phyloP scores from a whole-genome alignment of 2,113 vertebrate species.

The Solenodon paradoxus region DNA sequence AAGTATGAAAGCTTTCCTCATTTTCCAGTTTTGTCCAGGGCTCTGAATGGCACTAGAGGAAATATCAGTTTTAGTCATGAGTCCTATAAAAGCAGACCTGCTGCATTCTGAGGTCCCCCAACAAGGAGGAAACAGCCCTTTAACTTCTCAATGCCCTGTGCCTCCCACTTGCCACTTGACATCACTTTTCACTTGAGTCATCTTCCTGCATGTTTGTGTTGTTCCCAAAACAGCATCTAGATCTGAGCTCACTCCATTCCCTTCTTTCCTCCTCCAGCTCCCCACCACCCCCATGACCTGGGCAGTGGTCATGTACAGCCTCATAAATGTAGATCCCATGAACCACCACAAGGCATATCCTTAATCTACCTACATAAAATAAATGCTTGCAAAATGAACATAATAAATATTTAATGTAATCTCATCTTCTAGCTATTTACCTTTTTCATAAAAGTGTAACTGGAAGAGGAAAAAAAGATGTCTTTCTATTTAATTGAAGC shows the following conservation, averaged over 20 bases:
- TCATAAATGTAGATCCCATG: neutral
- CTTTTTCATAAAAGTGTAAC: neutral
- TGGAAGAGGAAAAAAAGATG: rapidly evolving
- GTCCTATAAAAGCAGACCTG: neutral
- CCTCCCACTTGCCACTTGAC: neutral
- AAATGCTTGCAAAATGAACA: neutral
- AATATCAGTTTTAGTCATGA: neutral
- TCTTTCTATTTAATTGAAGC: neutral
- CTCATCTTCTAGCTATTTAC: neutral
- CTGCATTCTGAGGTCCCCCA: neutral
- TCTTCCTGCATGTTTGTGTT: neutral
- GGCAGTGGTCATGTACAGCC: neutral
- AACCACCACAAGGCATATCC: neutral
- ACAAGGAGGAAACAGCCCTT: neutral
- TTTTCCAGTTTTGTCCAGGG: neutral
- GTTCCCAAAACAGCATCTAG: rapidly evolving
- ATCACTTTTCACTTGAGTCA: neutral
- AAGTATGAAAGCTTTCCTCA: neutral
- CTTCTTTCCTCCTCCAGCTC: neutral
- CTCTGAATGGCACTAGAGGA: neutral
- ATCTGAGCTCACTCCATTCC: neutral
- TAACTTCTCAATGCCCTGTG: neutral
- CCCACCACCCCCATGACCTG: rapidly evolving
- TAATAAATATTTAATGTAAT: neutral
- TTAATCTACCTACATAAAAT: neutral